Evolutionary conservation across 92 coral and sea anemone genomes (phyloP), one percentile per base, ranked within the genome.

Genomic region (Porites rus): DNA sequence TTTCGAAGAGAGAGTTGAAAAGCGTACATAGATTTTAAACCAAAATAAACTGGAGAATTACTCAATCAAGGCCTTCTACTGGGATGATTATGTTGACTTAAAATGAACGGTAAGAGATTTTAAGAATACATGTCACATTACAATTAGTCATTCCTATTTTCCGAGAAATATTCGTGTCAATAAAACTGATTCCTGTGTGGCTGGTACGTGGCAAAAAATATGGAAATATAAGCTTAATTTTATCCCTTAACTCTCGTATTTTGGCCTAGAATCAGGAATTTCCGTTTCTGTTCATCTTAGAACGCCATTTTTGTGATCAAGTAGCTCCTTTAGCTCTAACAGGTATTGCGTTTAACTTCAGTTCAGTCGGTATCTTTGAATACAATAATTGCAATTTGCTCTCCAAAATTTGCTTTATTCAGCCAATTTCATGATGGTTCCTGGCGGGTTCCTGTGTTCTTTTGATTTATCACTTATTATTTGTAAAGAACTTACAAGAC

Each of bases 61-160:
- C 73, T 51, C 56, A 2, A 38, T 46, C 51, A 46, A 13, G 11
- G 17, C 51, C 65, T 61, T 43, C 74, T 61, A 10, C 31, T 81
- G 79, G 82, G 88, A 86, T 38, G 88, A 89, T 78, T 77, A 90
- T 93, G 98, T 84, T 90, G 72, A 72, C 93, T 60, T 92, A 94
- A 94, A 89, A 94, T 94, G 98, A 94, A 94, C 72, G 96, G 98
- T 94, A 90, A 94, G 92, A 81, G 0, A 18, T 51, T 67, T 7
- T 14, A 24, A 43, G 21, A 22, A 9, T 43, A 18, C 4, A 69
- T n/a, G 8, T 59, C 38, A 31, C 62, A 20, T 17, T 59, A 5
- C n/a, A 69, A 60, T 59, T 56, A 69, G 14, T 68, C 52, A 58
- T 38, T 77, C 16, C 53, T 6, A 10, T 4, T 62, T 61, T 8